phyloP scores from a whole-genome alignment of 2,888 invertebrate species.

The Rambutsinella grinnellia region DNA sequence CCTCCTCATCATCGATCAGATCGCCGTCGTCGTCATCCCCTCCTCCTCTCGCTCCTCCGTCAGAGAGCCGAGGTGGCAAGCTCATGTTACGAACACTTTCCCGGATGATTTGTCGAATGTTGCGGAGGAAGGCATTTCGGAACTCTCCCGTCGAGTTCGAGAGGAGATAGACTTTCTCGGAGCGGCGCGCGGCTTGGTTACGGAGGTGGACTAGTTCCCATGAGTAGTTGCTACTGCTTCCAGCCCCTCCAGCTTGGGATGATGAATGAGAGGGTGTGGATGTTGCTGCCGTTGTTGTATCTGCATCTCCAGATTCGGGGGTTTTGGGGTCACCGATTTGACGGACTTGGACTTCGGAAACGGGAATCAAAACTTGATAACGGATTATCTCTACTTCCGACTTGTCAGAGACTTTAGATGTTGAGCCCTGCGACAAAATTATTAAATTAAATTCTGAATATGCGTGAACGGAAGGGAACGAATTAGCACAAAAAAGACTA shows the following conservation, averaged over 20 bases:
- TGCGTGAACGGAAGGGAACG: too few species aligned
- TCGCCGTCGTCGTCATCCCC: conserved; percentile 30
- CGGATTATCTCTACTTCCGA: conserved; percentile 96
- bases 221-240: conserved; percentile 84
- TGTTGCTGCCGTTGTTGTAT: too few species aligned
- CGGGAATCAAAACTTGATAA: conserved; percentile 96
- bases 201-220: conserved; percentile 97
- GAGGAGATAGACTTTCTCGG: conserved; percentile 96
- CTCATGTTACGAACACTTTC: conserved; percentile 98
- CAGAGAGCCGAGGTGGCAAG: conserved; percentile 79
- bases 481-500: too few species aligned
- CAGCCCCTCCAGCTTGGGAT: too few species aligned
- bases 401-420: conserved; percentile 80
- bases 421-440: conserved; percentile 81
- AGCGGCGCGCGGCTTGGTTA: conserved; percentile 92
- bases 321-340: conserved; percentile 90
- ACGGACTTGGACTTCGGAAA: conserved; percentile 96
- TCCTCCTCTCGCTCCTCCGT: conserved; percentile 43
- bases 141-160: conserved; percentile 95
- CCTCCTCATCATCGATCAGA: too few species aligned
- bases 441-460: too few species aligned
- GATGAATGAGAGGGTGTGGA: too few species aligned
- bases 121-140: conserved; percentile 96
- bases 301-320: conserved; percentile 80
- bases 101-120: conserved; percentile 95